phyloP scores from a whole-genome alignment of 2,888 invertebrate genomes.

The Scrobipalpa costella region DNA sequence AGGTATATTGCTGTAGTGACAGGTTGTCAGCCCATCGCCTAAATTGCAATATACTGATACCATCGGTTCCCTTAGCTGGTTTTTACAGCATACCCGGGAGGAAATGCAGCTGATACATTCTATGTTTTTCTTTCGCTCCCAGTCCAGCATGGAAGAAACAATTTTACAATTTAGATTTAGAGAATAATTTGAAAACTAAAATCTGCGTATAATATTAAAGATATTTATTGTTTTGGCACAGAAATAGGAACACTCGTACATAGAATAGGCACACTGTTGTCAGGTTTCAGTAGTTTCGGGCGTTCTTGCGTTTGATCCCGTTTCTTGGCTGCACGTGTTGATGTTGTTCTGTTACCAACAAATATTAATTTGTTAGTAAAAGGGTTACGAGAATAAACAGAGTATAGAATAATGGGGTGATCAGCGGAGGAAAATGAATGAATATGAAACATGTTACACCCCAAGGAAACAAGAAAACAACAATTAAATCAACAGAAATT shows the following conservation, averaged over 20 bases:
- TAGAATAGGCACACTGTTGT: background rate
- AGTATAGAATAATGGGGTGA: background rate
- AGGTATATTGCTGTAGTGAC: no score
- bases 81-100: no score
- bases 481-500: background rate
- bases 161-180: no score
- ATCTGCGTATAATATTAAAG: no score
- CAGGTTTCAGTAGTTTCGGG: background rate
- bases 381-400: background rate
- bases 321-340: background rate
- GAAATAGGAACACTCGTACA: background rate
- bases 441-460: background rate
- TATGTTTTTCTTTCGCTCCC: no score
- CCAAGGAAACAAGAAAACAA: background rate
- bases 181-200: no score
- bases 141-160: no score
- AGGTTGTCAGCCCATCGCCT: no score
- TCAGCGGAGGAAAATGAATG: background rate
- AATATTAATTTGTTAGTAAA: constrained; percentile 3
- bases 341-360: constrained; percentile 4
- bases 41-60: no score
- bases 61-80: no score
- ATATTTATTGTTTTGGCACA: background rate
- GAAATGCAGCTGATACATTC: no score
- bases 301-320: background rate